Percentiles rank a stretch among this genome's conserved stretches.
Conservation (phyloP, 1,140 invertebrate genomes). For the Diorhabda sublineata region DNA sequence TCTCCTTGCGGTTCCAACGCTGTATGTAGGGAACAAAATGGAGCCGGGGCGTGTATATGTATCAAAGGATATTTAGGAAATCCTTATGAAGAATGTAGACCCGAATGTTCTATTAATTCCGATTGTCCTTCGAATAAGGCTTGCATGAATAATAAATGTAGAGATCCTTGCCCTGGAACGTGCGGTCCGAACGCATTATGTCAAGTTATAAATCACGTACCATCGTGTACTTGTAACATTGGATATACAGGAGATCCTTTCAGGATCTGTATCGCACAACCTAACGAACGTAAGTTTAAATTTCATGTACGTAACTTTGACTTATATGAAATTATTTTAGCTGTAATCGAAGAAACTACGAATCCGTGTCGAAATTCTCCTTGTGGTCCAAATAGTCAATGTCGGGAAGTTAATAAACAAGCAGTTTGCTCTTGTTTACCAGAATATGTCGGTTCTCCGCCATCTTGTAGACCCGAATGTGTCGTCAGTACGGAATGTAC, state of each 20-base stretch:
- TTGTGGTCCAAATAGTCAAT: conserved; percentile 66
- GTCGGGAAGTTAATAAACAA: conserved; percentile 51
- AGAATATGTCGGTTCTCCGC: conserved; percentile 63
- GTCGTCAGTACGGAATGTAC: conserved; percentile 77
- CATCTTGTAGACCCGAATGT: conserved; percentile 75
- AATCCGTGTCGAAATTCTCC: conserved; percentile 59
- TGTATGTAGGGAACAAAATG: conserved; percentile 61
- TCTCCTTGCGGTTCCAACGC: conserved; percentile 73
- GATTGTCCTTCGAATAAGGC: conserved; percentile 69
- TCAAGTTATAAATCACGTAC: conserved; percentile 67
- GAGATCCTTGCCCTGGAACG: conserved; percentile 71
- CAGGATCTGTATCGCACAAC: conserved; percentile 46
- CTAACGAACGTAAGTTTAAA: conserved; percentile 36
- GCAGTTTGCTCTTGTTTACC: conserved; percentile 58
- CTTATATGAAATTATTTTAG: conserved; percentile 56
- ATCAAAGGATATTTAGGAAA: conserved; percentile 58
- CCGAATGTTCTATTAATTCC: conserved; percentile 67
- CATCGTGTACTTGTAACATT: conserved; percentile 64
- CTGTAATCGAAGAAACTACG: conserved; percentile 46
- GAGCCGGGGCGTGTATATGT: conserved; percentile 64
- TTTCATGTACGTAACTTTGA: not conserved
- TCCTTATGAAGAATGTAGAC: conserved; percentile 66
- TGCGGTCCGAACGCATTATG: conserved; percentile 73
- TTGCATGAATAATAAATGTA: conserved; percentile 70
- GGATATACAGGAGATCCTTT: conserved; percentile 71